A percentile compares a stretch with the other conserved stretches of the same genome.
These are phyloP conservation scores for Bombus superbus DNA, from an alignment of 1,140 invertebrate genomes.

Conservation along the genomic window DNA sequence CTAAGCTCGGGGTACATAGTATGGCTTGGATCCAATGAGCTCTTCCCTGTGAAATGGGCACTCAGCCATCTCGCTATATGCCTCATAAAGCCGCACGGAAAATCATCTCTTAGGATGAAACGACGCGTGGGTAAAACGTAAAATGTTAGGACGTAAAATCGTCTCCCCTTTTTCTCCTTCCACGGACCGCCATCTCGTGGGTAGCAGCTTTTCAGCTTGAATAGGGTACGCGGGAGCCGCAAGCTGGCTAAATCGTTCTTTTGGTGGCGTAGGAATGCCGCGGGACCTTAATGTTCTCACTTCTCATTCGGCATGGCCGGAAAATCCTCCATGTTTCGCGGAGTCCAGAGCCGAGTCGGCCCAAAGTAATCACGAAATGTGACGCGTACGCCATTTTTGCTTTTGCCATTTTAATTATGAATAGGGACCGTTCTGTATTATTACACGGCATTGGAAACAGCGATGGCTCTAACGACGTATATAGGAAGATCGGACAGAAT, in stretches of 20 bases:
- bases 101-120: conserved; percentile 63
- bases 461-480: background rate
- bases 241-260: conserved; percentile 40
- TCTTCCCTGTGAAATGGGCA: conserved; percentile 57
- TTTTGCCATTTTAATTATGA: conserved; percentile 33
- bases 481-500: background rate
- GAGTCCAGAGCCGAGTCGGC: background rate
- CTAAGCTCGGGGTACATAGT: conserved; percentile 3
- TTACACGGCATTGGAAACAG: background rate
- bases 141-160: conserved; percentile 62
- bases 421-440: conserved; percentile 12
- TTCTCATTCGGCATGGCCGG: conserved; percentile 22
- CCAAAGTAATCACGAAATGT: conserved; percentile 19
- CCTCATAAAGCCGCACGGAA: conserved; percentile 63
- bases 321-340: conserved; percentile 15
- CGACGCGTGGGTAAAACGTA: conserved; percentile 61
- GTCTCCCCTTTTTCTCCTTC: conserved; percentile 28
- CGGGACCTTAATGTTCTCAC: conserved; percentile 43
- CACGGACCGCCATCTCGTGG: conserved; percentile 40
- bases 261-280: conserved; percentile 35
- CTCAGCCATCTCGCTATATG: conserved; percentile 62
- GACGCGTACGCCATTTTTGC: conserved; percentile 25
- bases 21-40: conserved; percentile 55
- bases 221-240: conserved; percentile 19
- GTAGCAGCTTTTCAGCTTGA: conserved; percentile 33